Evolutionary conservation across 2,888 invertebrate genomes (phyloP).

Genomic region (Apamea crenata): DNA sequence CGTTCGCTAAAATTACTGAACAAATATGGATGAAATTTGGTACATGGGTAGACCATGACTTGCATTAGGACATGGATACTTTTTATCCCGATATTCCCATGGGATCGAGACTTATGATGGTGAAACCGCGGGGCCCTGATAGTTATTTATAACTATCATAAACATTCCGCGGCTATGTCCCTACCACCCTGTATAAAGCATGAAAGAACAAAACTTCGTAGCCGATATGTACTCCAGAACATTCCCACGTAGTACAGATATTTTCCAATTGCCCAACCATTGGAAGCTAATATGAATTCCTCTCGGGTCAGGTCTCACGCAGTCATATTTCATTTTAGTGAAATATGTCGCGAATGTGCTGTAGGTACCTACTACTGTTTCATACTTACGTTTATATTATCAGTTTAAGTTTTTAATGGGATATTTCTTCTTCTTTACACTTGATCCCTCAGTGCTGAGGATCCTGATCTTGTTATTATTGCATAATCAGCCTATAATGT

Average conservation of each 20-base stretch:
- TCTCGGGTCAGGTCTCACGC: conserved; percentile 40
- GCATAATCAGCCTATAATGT: neutral
- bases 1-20: too few species aligned
- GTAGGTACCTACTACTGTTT: conserved; percentile 11
- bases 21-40: too few species aligned
- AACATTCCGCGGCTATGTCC: too few species aligned
- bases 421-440: neutral
- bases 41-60: too few species aligned
- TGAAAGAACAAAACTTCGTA: conserved; percentile 18
- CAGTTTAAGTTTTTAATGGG: neutral
- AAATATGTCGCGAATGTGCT: conserved; percentile 64
- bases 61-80: too few species aligned
- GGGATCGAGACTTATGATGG: too few species aligned
- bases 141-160: too few species aligned
- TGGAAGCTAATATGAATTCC: conserved; percentile 65
- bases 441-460: too few species aligned
- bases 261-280: conserved; percentile 68
- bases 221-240: conserved; percentile 17
- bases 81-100: too few species aligned
- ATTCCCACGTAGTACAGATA: conserved; percentile 69
- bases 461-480: neutral
- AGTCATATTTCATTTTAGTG: conserved; percentile 66
- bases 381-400: neutral
- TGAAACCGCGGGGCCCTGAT: too few species aligned
- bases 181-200: neutral